phyloP scores from a whole-genome alignment of 30 jellyfish, hydroid and myxozoan genomes.

The Sanderia malayensis region DNA sequence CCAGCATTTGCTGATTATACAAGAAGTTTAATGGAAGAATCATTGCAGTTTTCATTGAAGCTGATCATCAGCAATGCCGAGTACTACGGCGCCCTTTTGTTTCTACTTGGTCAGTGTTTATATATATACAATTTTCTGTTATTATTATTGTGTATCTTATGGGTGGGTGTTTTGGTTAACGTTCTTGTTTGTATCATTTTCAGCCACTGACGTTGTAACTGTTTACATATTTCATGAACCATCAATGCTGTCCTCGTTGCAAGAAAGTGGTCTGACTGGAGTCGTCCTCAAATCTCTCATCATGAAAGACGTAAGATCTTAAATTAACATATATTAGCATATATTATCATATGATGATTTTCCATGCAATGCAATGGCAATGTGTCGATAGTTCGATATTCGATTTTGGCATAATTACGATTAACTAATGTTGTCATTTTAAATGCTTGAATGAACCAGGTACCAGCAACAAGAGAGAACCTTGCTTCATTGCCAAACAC shows the following conservation, averaged over 20 bases:
- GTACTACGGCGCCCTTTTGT: conserved; percentile 94
- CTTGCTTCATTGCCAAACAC: conserved; percentile 97
- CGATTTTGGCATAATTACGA: too few species aligned
- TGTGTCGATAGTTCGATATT: too few species aligned
- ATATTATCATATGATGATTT: too few species aligned
- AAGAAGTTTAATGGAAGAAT: conserved; percentile 89
- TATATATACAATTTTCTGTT: too few species aligned
- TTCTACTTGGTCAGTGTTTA: conserved; percentile 72
- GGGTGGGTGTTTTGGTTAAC: too few species aligned
- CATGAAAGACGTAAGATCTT: conserved; percentile 92
- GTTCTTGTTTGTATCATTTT: too few species aligned
- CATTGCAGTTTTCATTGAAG: conserved; percentile 80
- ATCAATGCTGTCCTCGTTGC: conserved; percentile 88
- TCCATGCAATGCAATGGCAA: too few species aligned
- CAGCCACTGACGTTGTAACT: conserved; percentile 97
- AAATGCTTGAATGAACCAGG: too few species aligned
- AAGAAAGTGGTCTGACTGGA: conserved; percentile 93
- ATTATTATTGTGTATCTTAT: too few species aligned
- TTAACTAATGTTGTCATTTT: too few species aligned
- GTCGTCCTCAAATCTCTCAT: conserved; percentile 87
- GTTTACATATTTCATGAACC: conserved; percentile 97
- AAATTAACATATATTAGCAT: too few species aligned
- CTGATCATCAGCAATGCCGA: conserved; percentile 96
- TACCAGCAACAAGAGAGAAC: conserved; percentile 97
- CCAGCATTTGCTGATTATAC: conserved; percentile 97